Base-by-base conservation (phyloP, 1,140 invertebrate species). In the Heliothis subflexa region DNA sequence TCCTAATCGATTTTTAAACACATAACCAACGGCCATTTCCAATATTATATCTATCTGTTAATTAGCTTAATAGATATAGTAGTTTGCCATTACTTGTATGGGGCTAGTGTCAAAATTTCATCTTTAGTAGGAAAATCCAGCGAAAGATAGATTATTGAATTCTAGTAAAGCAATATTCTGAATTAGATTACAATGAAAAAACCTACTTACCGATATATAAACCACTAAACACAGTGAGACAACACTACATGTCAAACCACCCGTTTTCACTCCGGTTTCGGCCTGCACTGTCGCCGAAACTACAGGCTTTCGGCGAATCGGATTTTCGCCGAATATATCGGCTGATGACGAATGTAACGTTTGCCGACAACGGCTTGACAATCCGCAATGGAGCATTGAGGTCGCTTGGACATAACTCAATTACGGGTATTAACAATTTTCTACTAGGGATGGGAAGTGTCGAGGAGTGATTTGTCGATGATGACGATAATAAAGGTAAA, bases 351-450 rank as follows among this genome's bases (percentile, higher is more conserved):
- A n/a, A 64, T 68, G 62, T 45, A 76, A 74, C 81, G 79, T 73
- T 76, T 47, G 57, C 74, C 59, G 45, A 21, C 59, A 47, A 12
- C 55, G 71, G 45, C 61, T 49, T 28, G 52, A 76, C 81, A 66
- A 68, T 72, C 68, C 78, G 84, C 85, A 93, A 88, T 92, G 91
- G 82, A 81, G 83, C 83, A 85, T 83, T 87, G 87, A 92, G 87
- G 91, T 89, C 91, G 90, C 79, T 82, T 62, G 84, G 88, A 86
- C 89, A 87, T 93, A 93, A 93, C 88, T 93, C 91, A 93, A 93
- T 93, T 93, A 93, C 82, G 82, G 80, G 90, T 88, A 93, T 92
- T 93, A 93, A 88, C 88, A 89, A 89, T 91, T 89, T 91, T 86
- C 83, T 86, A 82, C 76, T 90, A 91, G 91, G 87, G 91, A 83